Evolutionary conservation across 2,797 vertebrate species (phyloP), one percentile per base, ranked within the genome.

Genomic region (Hyperoplus lanceolatus): DNA sequence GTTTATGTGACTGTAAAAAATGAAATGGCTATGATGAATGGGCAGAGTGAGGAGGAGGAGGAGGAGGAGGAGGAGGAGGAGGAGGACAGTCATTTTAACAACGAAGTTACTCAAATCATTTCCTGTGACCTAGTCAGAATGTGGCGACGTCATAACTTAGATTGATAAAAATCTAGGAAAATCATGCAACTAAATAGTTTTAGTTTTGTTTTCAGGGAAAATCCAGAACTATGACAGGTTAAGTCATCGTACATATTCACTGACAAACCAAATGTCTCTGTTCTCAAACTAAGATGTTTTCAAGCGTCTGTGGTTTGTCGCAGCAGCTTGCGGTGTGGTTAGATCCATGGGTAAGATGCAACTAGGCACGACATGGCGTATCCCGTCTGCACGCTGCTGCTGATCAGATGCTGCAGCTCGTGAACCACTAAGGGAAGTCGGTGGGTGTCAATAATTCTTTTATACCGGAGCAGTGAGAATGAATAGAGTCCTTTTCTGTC

Each of bases 391-490:
- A 29, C 29, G 29, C 29, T 29, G 29, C 29, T 29, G 29, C 29
- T 29, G 29, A 29, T 29, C 29, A 29, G 29, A 29, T 29, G 48
- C 51, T 41, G 51, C 74, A 77, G 58, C 70, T 64, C 1, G 41
- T 84, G 85, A 88, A 85, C 84, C 82, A 81, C 68, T 66, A 43
- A 6, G 12, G 56, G 70, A 84, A 70, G 70, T 42, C 53, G 68
- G 73, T 48, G 80, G 81, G 84, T 82, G 88, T 85, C 70, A 82
- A 67, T 79, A 50, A 68, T 29, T 49, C 79, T 82, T 83, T 81
- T 83, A 83, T 83, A 36, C 51, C 69, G 0, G 0, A 2, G 2
- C 53, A 29, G 36, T 15, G 56, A 55, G 48, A 60, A 43, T 79
- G 72, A 82, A 79, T 75, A 11, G 56, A 45, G 57, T 38, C 45